Base-by-base conservation (phyloP, 2,888 invertebrate genomes). In the Abrostola triplasia region DNA sequence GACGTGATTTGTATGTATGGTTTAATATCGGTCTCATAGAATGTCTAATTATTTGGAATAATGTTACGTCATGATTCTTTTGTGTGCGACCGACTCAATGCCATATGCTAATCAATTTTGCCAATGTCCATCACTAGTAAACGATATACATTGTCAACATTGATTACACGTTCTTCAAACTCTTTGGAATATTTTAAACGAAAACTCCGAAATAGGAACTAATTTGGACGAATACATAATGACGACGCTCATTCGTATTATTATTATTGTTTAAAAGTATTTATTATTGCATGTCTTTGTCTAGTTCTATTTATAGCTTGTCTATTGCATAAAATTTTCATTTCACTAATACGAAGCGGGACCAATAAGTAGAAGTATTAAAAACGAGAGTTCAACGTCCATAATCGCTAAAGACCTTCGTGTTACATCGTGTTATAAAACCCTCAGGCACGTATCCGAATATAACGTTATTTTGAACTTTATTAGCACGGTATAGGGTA, bases 371-470 rank as follows among this genome's bases (percentile, higher is more conserved):
- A 55, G 9, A 58, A 63, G 24, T 24, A 66, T 66, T 71, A 59
- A 56, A 48, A 54, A 0, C 8, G 36, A 35, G 57, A 68, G 64
- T 81, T 75, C 64, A 75, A 67, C 70, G 68, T 68, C 60, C 71
- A 59, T 70, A 64, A 68, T 72, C 50, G 62, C 63, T 50, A 37
- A 24, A 67, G 62, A 71, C 70, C 77, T 77, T 77, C 71, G 57
- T 72, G 64, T 77, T 71, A 73, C 49, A 37, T 59, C 55, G 55
- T 50, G 41, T 56, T 61, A 68, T 64, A 67, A 66, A 64, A 69
- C 54, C 51, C 52, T 64, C 51, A 53, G 44, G n/a, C 47, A 47
- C 51, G 36, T 36, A 36, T 7, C 48, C 51, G 38, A 40, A 64
- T 11, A 7, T 44, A n/a, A 5, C 8, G 0, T 0, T 1, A 70